Percentiles rank a stretch among this genome's conserved stretches.
Conservation (phyloP, 2,888 invertebrate genomes). For the Carterocephalus palaemon region DNA sequence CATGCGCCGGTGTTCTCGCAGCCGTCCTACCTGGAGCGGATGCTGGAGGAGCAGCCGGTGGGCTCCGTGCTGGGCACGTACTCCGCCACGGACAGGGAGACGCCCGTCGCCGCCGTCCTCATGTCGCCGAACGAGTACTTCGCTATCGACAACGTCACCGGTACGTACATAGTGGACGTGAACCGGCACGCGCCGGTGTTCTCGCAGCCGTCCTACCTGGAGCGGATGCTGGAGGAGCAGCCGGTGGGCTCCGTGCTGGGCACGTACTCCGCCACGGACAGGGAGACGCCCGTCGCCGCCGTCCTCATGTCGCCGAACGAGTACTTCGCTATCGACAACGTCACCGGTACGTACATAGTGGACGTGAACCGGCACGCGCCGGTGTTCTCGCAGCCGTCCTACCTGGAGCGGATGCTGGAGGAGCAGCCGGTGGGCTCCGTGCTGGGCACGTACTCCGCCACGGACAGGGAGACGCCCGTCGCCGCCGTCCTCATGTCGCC, state of each 20-base stretch:
- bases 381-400: conserved; percentile 64
- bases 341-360: conserved; percentile 83
- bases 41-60: conserved; percentile 89
- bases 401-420: conserved; percentile 81
- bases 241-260: conserved; percentile 87
- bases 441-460: conserved; percentile 87
- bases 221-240: conserved; percentile 86
- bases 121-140: conserved; percentile 87
- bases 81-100: conserved; percentile 89
- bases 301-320: conserved; percentile 85
- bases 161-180: conserved; percentile 82
- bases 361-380: conserved; percentile 85
- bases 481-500: conserved; percentile 85
- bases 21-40: conserved; percentile 60
- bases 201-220: conserved; percentile 63
- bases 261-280: conserved; percentile 88
- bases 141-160: conserved; percentile 88
- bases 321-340: conserved; percentile 89
- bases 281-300: conserved; percentile 89
- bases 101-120: conserved; percentile 87
- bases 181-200: conserved; percentile 82
- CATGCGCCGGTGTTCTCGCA: conserved; percentile 79
- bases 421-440: conserved; percentile 90
- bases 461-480: conserved; percentile 90
- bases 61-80: conserved; percentile 88